These are phyloP conservation scores for Amphimedon queenslandica DNA, from an alignment of 37 sponge, comb jelly and placozoan genomes.

Conservation along the genomic window DNA sequence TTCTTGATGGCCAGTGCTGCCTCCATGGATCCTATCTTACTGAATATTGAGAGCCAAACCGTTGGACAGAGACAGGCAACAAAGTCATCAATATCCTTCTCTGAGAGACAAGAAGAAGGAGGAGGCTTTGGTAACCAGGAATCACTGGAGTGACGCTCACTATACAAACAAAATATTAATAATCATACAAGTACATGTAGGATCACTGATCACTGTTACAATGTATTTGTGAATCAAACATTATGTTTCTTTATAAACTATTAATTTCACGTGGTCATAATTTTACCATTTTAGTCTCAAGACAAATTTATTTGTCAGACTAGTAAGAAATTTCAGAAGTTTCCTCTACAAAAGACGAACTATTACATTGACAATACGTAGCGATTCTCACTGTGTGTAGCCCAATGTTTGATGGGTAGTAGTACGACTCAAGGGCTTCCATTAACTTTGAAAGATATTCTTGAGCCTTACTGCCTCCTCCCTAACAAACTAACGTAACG, in stretches of 20 bases:
- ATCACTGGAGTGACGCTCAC: slow-evolving; percentile 58
- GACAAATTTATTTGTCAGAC: slow-evolving; percentile 30
- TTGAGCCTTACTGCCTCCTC: slow-evolving; percentile 47
- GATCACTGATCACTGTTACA: neutral
- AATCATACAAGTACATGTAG: neutral
- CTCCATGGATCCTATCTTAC: slow-evolving; percentile 39
- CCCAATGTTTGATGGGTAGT: slow-evolving; percentile 90
- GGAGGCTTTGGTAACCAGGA: slow-evolving; percentile 67
- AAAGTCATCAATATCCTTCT: slow-evolving; percentile 80
- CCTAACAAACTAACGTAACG: slow-evolving; percentile 17
- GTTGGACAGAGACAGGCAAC: slow-evolving; percentile 67
- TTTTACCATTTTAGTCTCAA: slow-evolving; percentile 40
- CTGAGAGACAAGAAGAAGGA: slow-evolving; percentile 49
- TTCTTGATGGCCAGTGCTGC: slow-evolving; percentile 54
- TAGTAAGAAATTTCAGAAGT: slow-evolving; percentile 40
- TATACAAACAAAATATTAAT: slow-evolving; percentile 22
- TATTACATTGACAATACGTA: neutral
- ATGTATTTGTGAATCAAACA: neutral
- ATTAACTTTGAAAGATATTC: slow-evolving; percentile 66
- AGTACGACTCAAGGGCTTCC: slow-evolving; percentile 74
- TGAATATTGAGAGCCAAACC: slow-evolving; percentile 75
- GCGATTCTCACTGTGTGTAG: slow-evolving; percentile 58
- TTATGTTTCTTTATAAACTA: too few relatives aligned
- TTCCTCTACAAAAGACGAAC: slow-evolving; percentile 28
- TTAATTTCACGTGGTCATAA: neutral